Base-by-base conservation (phyloP, 2,797 vertebrate genomes). In the Chlorospingus semifuscus region DNA sequence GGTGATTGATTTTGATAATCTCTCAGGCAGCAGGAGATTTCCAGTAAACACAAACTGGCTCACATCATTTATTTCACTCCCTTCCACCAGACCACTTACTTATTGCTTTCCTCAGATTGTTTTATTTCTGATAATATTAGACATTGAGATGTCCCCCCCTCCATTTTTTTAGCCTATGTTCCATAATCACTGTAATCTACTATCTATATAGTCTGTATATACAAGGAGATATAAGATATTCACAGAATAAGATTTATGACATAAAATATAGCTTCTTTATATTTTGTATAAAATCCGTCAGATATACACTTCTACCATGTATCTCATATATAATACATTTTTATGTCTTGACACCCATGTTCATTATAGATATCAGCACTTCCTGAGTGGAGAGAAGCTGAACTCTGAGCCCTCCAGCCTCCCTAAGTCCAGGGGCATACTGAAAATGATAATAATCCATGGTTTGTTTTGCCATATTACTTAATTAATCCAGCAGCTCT, bases 1-100 rank as follows among this genome's bases (percentile, higher is more conserved):
- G 90, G 76, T 97, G 93, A 95, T 96, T 96, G 95, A 97, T 95
- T 96, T 97, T 96, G 96, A 93, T 95, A 96, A 96, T 24, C 44
- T 87, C 87, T n/a, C 82, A 95, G 89, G 95, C 89, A 97, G 95
- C 74, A 96, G 92, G 56, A 91, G 92, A 94, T 94, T 97, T 97
- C 94, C 95, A 96, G 91, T 91, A 97, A 96, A 95, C 96, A 83
- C 64, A 97, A 94, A 97, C 83, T 91, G 93, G 57, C 63, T 93
- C 89, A 93, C 59, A 26, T 95, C 29, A 83, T 78, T 89, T 87
- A 77, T 96, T 97, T 94, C 88, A 83, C 66, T 95, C 83, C 93
- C 56, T 97, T 96, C 75, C 83, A 95, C 15, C 42, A 85, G 87
- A 96, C 81, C 75, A 59, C 59, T 97, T 96, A 94, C 75, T 89